Evolutionary conservation across 1,140 invertebrate genomes (phyloP).

Genomic region (Uloborus diversus): DNA sequence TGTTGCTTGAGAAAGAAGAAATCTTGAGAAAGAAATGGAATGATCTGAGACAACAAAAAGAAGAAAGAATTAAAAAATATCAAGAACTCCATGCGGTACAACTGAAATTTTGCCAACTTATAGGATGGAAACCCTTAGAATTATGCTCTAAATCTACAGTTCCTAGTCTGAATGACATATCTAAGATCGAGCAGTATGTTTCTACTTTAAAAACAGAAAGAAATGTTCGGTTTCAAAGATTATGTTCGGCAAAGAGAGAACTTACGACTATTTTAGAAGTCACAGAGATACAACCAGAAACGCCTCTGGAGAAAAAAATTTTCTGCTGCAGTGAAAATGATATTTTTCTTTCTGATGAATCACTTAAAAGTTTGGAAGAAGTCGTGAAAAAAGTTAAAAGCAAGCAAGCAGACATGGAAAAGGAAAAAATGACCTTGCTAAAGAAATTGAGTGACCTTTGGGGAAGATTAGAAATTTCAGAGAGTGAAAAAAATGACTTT

Average conservation of each 20-base stretch:
- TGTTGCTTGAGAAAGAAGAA: conserved; percentile 38
- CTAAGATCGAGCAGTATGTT: conserved; percentile 34
- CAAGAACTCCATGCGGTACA: conserved; percentile 10
- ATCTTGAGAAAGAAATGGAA: conserved; percentile 6
- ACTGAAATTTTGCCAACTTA: conserved; percentile 2
- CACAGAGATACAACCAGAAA: conserved; percentile 45
- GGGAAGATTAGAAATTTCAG: conserved; percentile 72
- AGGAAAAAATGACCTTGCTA: conserved; percentile 62
- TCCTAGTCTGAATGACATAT: conserved; percentile 18
- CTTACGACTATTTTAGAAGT: conserved; percentile 39
- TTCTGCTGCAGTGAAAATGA: background rate
- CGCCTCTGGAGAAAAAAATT: conserved; percentile 48
- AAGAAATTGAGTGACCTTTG: conserved; percentile 70
- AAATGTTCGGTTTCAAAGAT: background rate
- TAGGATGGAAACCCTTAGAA: background rate
- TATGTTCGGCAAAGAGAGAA: conserved; percentile 23
- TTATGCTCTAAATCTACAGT: conserved; percentile 11
- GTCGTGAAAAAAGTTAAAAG: conserved; percentile 5
- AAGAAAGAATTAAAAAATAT: conserved; percentile 9
- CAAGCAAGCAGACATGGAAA: conserved; percentile 26
- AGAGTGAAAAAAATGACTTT: conserved; percentile 68
- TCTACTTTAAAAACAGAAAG: conserved; percentile 29
- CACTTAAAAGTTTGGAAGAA: conserved; percentile 36
- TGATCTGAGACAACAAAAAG: conserved; percentile 18
- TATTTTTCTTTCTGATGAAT: conserved; percentile 32